Conservation (phyloP, 2,797 vertebrate species). For the Paguma larvata region DNA sequence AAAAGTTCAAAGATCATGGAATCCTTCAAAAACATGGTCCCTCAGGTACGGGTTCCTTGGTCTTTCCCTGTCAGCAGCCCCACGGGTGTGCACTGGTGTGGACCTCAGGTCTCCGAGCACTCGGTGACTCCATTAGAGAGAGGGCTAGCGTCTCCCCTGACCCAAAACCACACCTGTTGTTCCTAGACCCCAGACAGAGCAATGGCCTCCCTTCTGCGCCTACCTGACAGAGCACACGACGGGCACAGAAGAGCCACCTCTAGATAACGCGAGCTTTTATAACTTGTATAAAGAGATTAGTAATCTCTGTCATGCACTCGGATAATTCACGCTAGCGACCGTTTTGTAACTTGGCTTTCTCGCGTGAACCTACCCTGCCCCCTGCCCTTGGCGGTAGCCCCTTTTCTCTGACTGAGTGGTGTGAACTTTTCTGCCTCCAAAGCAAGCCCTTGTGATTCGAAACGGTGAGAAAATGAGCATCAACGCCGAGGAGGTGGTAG, state of each 20-base stretch:
- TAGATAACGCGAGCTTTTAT: not conserved
- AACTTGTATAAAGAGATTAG: not conserved
- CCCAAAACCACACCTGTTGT: fast-evolving
- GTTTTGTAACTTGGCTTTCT: not conserved
- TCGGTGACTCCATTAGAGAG: not conserved
- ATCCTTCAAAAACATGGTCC: slow-evolving; percentile 98
- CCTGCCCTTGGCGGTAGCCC: fast-evolving
- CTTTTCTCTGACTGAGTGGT: not conserved
- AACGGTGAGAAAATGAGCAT: slow-evolving; percentile 96
- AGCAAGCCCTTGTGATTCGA: slow-evolving; percentile 98
- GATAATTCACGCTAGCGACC: not conserved
- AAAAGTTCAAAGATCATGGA: slow-evolving; percentile 99
- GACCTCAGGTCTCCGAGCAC: not conserved
- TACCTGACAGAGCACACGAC: not conserved
- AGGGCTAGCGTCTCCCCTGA: not conserved
- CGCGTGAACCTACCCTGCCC: not conserved
- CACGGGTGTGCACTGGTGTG: not conserved
- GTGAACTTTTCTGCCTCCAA: slow-evolving; percentile 41
- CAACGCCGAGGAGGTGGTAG: slow-evolving; percentile 96
- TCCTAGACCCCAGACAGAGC: not conserved
- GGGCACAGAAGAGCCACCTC: not conserved
- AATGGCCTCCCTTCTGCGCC: too few species aligned
- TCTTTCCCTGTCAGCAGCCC: not conserved
- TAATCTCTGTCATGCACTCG: not conserved
- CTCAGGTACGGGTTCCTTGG: slow-evolving; percentile 91